Conservation (phyloP, 2,888 invertebrate species). For the Cheilosia pagana region DNA sequence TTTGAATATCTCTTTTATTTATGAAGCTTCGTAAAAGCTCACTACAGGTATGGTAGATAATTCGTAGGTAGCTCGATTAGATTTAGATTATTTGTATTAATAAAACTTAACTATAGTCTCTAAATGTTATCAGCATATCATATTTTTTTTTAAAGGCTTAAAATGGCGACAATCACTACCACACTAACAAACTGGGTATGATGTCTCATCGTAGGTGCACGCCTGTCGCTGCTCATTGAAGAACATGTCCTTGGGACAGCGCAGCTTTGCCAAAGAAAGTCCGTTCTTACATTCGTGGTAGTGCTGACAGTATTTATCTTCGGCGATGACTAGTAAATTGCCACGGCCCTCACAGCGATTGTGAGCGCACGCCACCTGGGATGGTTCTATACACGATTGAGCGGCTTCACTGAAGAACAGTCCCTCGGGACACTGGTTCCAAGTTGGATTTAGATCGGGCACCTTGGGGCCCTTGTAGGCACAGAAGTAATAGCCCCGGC, state of each 20-base stretch:
- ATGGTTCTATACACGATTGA: constrained; percentile 76
- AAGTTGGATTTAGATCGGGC: constrained; percentile 77
- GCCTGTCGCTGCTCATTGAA: constrained; percentile 78
- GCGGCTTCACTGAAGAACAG: constrained; percentile 76
- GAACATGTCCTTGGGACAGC: constrained; percentile 78
- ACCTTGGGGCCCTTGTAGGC: constrained; percentile 62
- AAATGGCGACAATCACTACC: constrained; percentile 25
- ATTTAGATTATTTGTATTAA: too few relatives aligned
- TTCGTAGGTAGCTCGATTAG: too few relatives aligned
- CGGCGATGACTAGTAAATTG: constrained; percentile 77
- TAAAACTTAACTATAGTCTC: too few relatives aligned
- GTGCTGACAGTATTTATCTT: constrained; percentile 78
- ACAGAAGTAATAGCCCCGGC: constrained; percentile 80
- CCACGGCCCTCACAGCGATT: constrained; percentile 81
- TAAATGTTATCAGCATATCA: neutral
- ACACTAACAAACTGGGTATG: constrained; percentile 26
- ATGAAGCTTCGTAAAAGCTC: too few relatives aligned
- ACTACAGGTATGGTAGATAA: too few relatives aligned
- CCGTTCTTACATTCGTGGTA: constrained; percentile 77
- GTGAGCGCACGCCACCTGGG: constrained; percentile 76
- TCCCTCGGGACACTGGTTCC: constrained; percentile 79
- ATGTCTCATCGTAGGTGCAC: constrained; percentile 70
- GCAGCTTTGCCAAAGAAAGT: constrained; percentile 45
- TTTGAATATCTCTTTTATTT: too few relatives aligned
- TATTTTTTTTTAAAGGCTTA: too few relatives aligned